Evolutionary conservation across 30 jellyfish, hydroid and myxozoan genomes (phyloP), one percentile per base, ranked within the genome.

Genomic region (Sanderia malayensis): DNA sequence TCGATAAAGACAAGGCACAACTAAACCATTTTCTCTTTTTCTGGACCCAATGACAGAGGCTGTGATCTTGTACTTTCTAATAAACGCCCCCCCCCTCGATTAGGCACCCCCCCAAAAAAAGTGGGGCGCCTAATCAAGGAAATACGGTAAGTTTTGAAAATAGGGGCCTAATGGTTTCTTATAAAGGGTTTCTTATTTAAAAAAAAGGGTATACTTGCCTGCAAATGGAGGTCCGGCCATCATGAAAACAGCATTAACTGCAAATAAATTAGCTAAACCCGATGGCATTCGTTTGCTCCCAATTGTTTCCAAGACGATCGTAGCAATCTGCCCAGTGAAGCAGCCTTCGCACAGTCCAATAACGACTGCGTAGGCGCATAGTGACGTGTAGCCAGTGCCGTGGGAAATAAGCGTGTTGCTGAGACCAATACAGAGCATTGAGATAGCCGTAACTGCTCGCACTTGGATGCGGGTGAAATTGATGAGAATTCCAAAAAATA

Each of bases 141-240:
- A n/a, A n/a, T n/a, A n/a, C n/a, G n/a, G n/a, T n/a, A n/a, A n/a
- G n/a, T n/a, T n/a, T n/a, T n/a, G n/a, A n/a, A n/a, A n/a, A n/a
- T n/a, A n/a, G n/a, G n/a, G n/a, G n/a, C n/a, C n/a, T n/a, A n/a
- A n/a, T n/a, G n/a, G n/a, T n/a, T n/a, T n/a, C n/a, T n/a, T n/a
- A n/a, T n/a, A n/a, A n/a, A n/a, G n/a, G n/a, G n/a, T n/a, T n/a
- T n/a, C n/a, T n/a, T n/a, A n/a, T n/a, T n/a, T n/a, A 44, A 32
- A 58, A 3, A n/a, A n/a, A n/a, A n/a, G 71, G 13, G 25, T 3
- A 49, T 30, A 0, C 82, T 44, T 27, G 71, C 94, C 94, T 82
- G 94, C 85, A 19, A 82, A 29, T 24, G 94, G 86, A 1, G 94
- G 94, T 10, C 94, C 94, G 4, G 77, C 44, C 86, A 72, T 72